Percentiles rank a stretch among this genome's conserved stretches.
phyloP scores from a whole-genome alignment of 2,888 invertebrate genomes.

The Mactromeris polynyma region DNA sequence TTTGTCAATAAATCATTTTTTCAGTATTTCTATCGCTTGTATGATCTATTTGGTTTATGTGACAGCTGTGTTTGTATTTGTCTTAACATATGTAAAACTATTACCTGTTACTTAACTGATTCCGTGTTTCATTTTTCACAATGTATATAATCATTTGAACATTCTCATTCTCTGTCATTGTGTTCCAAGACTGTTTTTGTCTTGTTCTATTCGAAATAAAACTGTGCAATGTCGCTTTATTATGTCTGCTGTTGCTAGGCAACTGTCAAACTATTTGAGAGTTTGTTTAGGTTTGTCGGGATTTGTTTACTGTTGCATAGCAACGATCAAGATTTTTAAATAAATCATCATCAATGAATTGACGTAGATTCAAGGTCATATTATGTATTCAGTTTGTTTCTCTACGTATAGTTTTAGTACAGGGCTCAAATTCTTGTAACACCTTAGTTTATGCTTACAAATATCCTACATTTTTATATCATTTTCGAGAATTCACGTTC shows the following conservation, averaged over 20 bases:
- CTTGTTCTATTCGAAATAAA: slow-evolving; percentile 13
- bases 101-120: background rate
- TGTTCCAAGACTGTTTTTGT: background rate
- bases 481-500: background rate
- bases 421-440: background rate
- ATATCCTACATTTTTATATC: background rate
- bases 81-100: background rate
- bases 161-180: background rate
- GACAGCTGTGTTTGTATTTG: background rate
- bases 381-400: background rate
- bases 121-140: background rate
- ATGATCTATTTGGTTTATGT: background rate
- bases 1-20: background rate
- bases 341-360: background rate
- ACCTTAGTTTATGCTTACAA: background rate
- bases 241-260: slow-evolving; percentile 9
- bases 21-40: slow-evolving; percentile 1
- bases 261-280: slow-evolving; percentile 4
- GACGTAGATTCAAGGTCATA: background rate
- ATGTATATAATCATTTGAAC: background rate
- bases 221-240: slow-evolving; percentile 15
- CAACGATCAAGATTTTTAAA: background rate
- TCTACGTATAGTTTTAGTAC: background rate
- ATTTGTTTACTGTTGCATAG: slow-evolving; percentile 4
- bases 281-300: background rate